These are phyloP conservation scores for Malaclemys terrapin DNA, from an alignment of 2,113 vertebrate species.

Conservation along the genomic window DNA sequence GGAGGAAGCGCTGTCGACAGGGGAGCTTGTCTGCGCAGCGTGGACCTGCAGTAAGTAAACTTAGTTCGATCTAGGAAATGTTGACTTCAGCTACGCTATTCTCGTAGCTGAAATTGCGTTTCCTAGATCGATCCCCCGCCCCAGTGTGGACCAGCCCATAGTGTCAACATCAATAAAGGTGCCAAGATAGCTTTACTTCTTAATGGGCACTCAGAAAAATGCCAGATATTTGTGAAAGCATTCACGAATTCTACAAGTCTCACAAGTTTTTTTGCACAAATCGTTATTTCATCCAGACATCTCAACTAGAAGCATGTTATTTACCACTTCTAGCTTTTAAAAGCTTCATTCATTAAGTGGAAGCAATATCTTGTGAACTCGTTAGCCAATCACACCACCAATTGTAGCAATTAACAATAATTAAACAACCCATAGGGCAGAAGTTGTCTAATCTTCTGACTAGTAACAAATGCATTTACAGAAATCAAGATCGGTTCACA, in stretches of 20 bases:
- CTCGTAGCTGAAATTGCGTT: no score
- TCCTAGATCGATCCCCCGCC: no score
- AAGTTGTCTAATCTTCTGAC: not conserved
- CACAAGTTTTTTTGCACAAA: constrained; percentile 18
- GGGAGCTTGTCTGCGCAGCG: no score
- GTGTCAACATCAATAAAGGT: not conserved
- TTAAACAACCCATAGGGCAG: constrained; percentile 5
- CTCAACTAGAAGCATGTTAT: constrained; percentile 25
- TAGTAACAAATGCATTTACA: not conserved
- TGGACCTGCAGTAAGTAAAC: no score
- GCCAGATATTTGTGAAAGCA: not conserved
- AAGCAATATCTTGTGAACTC: not conserved
- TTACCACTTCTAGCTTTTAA: constrained; percentile 36
- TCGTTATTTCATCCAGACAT: not conserved
- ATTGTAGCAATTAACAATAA: constrained; percentile 17
- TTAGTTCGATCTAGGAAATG: no score
- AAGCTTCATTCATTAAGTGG: constrained; percentile 46
- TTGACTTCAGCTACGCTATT: no score
- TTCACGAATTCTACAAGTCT: constrained; percentile 1
- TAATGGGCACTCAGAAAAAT: not conserved
- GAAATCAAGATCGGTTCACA: not conserved
- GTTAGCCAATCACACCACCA: not conserved
- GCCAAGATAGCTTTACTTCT: not conserved
- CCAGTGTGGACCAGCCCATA: not conserved
- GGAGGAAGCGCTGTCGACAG: no score